Evolutionary conservation across 2,113 vertebrate genomes (phyloP), one percentile per base, ranked within the genome.

Genomic region (Stegastes partitus): DNA sequence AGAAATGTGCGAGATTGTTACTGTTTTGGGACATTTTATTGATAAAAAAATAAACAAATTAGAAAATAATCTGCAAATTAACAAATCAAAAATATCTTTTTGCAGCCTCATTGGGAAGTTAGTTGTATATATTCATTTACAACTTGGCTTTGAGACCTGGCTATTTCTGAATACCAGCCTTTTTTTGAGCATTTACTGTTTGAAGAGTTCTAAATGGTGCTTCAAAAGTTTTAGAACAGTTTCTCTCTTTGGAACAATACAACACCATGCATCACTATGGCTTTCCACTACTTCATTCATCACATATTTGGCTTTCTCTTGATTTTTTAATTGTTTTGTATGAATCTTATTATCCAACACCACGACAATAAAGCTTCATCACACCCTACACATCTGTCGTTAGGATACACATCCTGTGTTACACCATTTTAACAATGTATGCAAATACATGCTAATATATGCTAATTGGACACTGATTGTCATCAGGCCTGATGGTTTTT

Each of bases 391-490:
- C 86, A 89, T 87, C 87, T 92, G 85, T 37, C 77, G 69, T 70
- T 28, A 74, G 49, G 59, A 66, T 5, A 75, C 75, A 70, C 49
- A 2, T 49, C 63, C 31, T 28, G 73, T 74, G 15, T 0, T 62
- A 61, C 4, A 54, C 49, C 5, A 11, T 66, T 71, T 34, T 70
- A 31, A 45, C n/a, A 47, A 16, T 62, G 0, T 58, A 84, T 88
- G 86, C 83, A 82, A 63, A 90, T 90, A 0, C 74, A 89, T 89
- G 87, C 72, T 63, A 92, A 93, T 89, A 0, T 73, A 86, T 92
- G 92, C 67, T 88, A 90, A 92, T 91, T 75, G 65, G 47, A 10
- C 76, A 70, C 63, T 68, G 74, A 86, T 87, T 78, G 85, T 76
- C 69, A 84, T 81, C 62, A 56, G 4, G 49, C 42, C 37, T 49